These are phyloP conservation scores for Philaethria dido DNA, from an alignment of 2,888 invertebrate species.

Conservation along the genomic window DNA sequence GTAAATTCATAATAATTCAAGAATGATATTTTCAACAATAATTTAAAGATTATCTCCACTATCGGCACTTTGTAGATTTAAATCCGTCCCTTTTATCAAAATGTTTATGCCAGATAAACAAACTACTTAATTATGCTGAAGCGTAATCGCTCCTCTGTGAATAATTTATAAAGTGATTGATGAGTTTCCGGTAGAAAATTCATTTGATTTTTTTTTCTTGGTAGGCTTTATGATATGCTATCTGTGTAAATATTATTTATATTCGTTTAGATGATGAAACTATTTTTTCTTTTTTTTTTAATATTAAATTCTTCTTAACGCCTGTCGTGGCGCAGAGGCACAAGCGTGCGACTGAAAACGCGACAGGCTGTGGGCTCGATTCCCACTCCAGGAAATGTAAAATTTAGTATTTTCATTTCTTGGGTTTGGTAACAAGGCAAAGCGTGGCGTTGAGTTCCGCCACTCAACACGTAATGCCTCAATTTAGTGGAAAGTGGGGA, in stretches of 20 bases:
- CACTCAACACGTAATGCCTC: too few relatives aligned
- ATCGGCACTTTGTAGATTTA: not conserved
- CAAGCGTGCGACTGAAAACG: too few relatives aligned
- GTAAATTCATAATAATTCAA: too few relatives aligned
- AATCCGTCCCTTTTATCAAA: constrained; percentile 31
- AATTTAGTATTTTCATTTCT: too few relatives aligned
- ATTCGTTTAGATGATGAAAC: not conserved
- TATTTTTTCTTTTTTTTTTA: not conserved
- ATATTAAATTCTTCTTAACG: too few relatives aligned
- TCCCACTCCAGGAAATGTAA: too few relatives aligned
- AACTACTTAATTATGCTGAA: constrained; percentile 44
- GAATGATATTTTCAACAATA: not conserved
- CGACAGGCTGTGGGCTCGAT: too few relatives aligned
- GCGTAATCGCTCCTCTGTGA: constrained; percentile 41
- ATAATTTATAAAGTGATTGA: constrained; percentile 44
- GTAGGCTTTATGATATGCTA: constrained; percentile 13
- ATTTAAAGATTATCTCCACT: not conserved
- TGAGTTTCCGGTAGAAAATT: constrained; percentile 38
- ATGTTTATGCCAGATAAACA: constrained; percentile 39
- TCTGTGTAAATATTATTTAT: too few relatives aligned
- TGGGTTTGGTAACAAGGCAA: too few relatives aligned
- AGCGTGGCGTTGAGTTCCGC: too few relatives aligned
- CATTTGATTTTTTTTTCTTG: constrained; percentile 23
- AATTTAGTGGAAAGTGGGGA: too few relatives aligned
- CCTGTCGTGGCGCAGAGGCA: too few relatives aligned